Evolutionary conservation across 2,113 vertebrate species (phyloP).

Genomic region (Carlito syrichta): DNA sequence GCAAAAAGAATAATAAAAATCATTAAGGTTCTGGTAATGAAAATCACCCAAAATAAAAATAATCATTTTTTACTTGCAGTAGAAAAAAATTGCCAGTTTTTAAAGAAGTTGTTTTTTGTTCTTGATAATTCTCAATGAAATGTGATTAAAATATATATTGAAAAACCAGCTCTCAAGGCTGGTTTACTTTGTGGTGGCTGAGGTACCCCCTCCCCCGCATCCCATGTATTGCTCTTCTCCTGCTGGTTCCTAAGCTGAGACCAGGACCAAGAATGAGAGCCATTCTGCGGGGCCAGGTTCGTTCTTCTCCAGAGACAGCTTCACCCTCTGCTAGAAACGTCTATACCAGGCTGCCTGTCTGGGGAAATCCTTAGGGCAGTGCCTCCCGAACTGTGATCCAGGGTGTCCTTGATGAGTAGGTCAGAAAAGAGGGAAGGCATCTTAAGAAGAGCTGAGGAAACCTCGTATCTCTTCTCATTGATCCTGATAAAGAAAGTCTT

Average conservation of each 20-base stretch:
- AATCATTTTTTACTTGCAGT: not conserved
- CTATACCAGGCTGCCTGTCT: not conserved
- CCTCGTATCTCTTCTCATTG: not conserved
- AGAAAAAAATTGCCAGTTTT: not conserved
- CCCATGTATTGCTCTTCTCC: not conserved
- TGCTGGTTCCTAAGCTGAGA: not conserved
- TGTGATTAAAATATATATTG: not conserved
- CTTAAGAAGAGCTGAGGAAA: not conserved
- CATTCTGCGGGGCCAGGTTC: not conserved
- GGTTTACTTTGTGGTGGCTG: not conserved
- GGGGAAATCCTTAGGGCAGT: not conserved
- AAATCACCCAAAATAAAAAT: conserved; percentile 15
- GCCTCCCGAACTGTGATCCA: not conserved
- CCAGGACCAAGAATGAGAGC: not conserved
- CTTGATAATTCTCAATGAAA: not conserved
- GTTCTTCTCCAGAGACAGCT: not conserved
- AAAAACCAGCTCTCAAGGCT: not conserved
- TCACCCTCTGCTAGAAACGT: not conserved
- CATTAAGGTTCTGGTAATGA: not conserved
- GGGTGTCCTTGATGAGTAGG: too few relatives aligned
- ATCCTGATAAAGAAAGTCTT: not conserved
- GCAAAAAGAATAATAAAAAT: not conserved
- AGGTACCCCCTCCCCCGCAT: too few relatives aligned
- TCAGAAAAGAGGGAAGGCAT: not conserved
- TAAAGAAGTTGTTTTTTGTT: not conserved